phyloP scores from a whole-genome alignment of 2,888 invertebrate genomes.

The Megamerina dolium region DNA sequence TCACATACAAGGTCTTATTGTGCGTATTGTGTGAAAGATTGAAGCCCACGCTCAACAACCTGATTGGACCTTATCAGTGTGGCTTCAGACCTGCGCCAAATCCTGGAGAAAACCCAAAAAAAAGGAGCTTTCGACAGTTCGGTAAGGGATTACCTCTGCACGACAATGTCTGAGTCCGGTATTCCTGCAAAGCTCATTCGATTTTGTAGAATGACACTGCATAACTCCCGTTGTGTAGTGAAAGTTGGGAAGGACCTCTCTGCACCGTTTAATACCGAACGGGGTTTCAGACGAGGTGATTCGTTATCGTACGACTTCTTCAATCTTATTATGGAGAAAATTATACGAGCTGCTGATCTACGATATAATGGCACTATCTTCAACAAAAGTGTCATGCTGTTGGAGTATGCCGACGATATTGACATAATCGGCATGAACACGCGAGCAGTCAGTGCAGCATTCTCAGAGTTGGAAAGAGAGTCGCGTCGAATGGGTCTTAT shows the following conservation, averaged over 20 bases:
- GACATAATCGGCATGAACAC: too few species aligned
- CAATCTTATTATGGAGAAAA: too few species aligned
- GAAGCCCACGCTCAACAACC: background rate
- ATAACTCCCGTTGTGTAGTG: background rate
- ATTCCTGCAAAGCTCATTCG: background rate
- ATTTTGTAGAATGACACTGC: background rate
- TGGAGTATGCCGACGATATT: too few species aligned
- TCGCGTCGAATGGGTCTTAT: too few species aligned
- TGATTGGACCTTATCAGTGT: background rate
- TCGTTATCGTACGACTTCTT: too few species aligned
- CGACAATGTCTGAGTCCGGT: background rate
- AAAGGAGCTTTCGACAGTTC: background rate
- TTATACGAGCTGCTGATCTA: too few species aligned
- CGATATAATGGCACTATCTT: too few species aligned
- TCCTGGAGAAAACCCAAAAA: background rate
- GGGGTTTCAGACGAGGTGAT: too few species aligned
- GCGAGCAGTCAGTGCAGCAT: too few species aligned
- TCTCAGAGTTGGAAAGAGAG: too few species aligned
- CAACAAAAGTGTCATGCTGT: too few species aligned
- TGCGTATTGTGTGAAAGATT: background rate
- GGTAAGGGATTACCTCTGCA: background rate
- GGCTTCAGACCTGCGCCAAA: background rate
- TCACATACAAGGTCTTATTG: background rate
- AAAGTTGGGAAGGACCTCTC: background rate
- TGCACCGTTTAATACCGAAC: background rate